Evolutionary conservation across 2,113 vertebrate species (phyloP).

Genomic region (Corvus cornix): DNA sequence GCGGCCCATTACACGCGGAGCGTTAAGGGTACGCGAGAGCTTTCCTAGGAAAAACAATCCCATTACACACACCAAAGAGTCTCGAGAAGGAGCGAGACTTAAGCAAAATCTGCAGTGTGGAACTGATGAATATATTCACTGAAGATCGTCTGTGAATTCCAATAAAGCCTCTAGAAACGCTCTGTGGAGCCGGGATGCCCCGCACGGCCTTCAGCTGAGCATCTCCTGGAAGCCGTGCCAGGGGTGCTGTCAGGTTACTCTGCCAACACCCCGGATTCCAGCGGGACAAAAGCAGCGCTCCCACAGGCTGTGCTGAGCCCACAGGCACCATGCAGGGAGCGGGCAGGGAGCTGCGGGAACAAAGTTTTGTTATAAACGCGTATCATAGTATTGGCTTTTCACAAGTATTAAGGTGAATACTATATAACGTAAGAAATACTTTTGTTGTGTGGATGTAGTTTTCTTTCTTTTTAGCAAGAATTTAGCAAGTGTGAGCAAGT

Average conservation of each 20-base stretch:
- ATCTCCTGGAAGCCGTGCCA: too few species aligned
- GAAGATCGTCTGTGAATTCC: neutral
- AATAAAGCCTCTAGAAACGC: neutral
- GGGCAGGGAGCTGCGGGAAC: neutral
- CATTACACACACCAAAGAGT: neutral
- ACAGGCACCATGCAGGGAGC: neutral
- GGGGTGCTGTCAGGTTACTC: neutral
- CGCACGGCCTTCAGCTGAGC: fast-evolving
- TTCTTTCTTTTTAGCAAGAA: too few species aligned
- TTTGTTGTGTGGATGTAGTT: too few species aligned
- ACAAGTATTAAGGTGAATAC: too few species aligned
- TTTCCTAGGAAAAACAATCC: neutral
- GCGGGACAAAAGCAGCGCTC: neutral
- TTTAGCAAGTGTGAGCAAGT: too few species aligned
- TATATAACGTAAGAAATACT: too few species aligned
- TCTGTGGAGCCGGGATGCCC: neutral
- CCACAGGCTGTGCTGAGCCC: neutral
- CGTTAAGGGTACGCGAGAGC: neutral
- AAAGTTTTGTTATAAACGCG: too few species aligned
- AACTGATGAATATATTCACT: neutral
- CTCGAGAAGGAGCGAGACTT: neutral
- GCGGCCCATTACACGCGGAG: neutral
- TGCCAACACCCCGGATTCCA: neutral
- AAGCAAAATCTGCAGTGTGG: neutral
- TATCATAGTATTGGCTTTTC: too few species aligned